These are phyloP conservation scores for Podiceps cristatus DNA, from an alignment of 2,113 vertebrate genomes.

Conservation along the genomic window DNA sequence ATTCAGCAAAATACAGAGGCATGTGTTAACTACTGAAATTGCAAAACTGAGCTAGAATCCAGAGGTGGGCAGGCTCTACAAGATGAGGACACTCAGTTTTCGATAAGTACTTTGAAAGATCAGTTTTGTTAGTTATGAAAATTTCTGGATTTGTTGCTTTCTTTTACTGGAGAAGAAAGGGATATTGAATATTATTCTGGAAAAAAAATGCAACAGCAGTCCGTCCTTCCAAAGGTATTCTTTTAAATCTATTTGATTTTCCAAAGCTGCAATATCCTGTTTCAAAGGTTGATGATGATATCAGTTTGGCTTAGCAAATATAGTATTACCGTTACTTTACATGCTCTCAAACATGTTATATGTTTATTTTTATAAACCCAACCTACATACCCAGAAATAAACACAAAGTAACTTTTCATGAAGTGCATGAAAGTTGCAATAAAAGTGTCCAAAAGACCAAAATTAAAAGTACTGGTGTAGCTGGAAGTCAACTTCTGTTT, in stretches of 20 bases:
- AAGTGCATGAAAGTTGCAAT: not conserved
- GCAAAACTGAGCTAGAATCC: not conserved
- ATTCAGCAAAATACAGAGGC: not conserved
- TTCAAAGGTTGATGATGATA: not conserved
- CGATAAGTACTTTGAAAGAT: not conserved
- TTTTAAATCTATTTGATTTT: not conserved
- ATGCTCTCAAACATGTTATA: fast-evolving
- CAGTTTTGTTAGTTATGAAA: not conserved
- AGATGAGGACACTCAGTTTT: not conserved
- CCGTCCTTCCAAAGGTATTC: not conserved
- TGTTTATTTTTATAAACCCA: not conserved
- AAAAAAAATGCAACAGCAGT: fast-evolving
- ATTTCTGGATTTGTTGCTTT: not conserved
- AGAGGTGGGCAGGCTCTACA: not conserved
- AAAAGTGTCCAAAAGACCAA: not conserved
- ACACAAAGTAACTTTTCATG: not conserved
- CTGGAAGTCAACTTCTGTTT: not conserved
- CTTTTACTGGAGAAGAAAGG: not conserved
- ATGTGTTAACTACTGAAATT: not conserved
- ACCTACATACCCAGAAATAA: not conserved
- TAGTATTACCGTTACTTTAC: not conserved
- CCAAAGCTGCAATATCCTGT: not conserved
- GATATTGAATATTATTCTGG: not conserved
- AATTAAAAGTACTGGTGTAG: not conserved
- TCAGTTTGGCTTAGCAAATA: not conserved